Base-by-base conservation (phyloP, 2,888 invertebrate species). In the Lasius platythorax region DNA sequence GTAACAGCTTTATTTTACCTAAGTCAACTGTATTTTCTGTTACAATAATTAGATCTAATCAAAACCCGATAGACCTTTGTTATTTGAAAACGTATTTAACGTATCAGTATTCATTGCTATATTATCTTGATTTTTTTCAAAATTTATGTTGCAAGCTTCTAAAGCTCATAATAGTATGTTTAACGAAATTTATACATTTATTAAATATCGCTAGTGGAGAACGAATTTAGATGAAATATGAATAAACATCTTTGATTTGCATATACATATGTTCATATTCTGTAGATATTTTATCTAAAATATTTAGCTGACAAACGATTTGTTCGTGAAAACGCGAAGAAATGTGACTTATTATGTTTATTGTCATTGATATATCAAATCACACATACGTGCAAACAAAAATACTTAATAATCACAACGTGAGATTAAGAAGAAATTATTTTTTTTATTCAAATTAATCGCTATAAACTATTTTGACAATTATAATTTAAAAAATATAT, bases 31-130 rank as follows among this genome's bases (percentile, higher is more conserved):
- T 64, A 76, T 87, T 83, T 78, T 68, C 66, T 81, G 88, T 90
- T 56, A 90, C 76, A 91, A 91, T 88, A 76, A 40, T 63, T 87
- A 72, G 84, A 88, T 79, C 84, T 88, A 87, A 89, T 91, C 86
- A 89, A 87, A 88, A 87, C 81, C 5, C 15, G 50, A 11, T 72
- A 83, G 50, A 53, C 82, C 83, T 86, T 81, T 74, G 56, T 81
- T 79, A 83, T 87, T 68, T 82, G 85, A 72, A 87, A 85, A 85
- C 82, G 53, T 73, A 86, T 87, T 23, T 82, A 68, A 75, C 87
- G 74, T 84, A 68, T 87, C 84, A 76, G 85, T 88, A 85, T 85
- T 89, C 87, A 88, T 88, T 88, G 86, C 68, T 33, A 83, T 88
- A 83, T 86, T 88, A 86, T 50, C 85, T 89, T 87, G 86, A 88